Evolutionary conservation across 2,888 invertebrate species (phyloP), one percentile per base, ranked within the genome.

Genomic region (Trichacis sp.): DNA sequence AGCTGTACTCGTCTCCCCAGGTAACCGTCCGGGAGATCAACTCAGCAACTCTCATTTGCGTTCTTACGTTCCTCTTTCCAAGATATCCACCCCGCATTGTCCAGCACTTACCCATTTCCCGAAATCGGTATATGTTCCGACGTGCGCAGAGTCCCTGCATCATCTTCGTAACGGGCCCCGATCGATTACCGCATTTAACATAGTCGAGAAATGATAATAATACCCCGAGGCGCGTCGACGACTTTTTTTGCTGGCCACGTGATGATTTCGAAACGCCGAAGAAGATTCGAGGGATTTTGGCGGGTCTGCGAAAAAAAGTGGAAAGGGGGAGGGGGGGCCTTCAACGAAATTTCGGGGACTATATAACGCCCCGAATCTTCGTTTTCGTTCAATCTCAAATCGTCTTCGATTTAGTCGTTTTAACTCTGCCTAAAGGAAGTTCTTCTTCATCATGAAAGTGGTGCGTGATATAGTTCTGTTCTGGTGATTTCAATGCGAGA

Each of bases 131-230:
- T 24, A 24, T 24, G 4, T 24, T 24, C 24, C 4, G 8, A 24
- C 3, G 8, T 24, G 2, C 33, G n/a, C n/a, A 33, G 9, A 33
- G 2, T 33, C n/a, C n/a, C 2, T 33, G n/a, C 33, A 33, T 33
- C 33, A 33, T 33, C n/a, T n/a, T 33, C 33, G 24, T 24, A 24
- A 24, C 8, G 24, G 2, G 24, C n/a, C 2, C 11, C 33, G n/a
- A 33, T 33, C 33, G 33, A 33, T 33, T 33, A n/a, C 33, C 33
- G n/a, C 2, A 33, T 33, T 11, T 5, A 33, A 33, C 33, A 33
- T 33, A 33, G n/a, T 33, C 33, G 33, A 33, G n/a, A n/a, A n/a
- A 33, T 33, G 33, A 33, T 33, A 33, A 33, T 33, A 33, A 33
- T 33, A 11, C 2, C 33, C 33, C 33, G 33, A 33, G 33, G 33